phyloP scores from a whole-genome alignment of 2,888 invertebrate genomes.

The Drosophila koepferae region DNA sequence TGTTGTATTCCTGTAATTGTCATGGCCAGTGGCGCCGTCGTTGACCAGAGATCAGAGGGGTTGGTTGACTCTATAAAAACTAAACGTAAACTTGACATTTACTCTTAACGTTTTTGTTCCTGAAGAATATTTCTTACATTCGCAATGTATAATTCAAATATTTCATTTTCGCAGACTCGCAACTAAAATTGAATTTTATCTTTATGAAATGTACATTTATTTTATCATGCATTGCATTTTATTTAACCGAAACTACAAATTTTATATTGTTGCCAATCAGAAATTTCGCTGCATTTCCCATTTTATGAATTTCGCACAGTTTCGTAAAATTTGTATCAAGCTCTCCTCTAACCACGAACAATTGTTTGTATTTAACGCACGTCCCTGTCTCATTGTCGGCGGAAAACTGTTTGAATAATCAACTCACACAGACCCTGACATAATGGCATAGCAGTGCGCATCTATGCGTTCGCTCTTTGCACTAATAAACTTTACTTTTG shows the following conservation, averaged over 20 bases:
- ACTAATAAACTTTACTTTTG: conserved; percentile 69
- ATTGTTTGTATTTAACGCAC: conserved; percentile 2
- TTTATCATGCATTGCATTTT: neutral
- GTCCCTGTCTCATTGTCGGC: conserved; percentile 25
- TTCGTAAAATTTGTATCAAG: neutral
- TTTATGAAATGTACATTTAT: neutral
- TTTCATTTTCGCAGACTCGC: too few relatives aligned
- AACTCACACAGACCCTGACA: conserved; percentile 37
- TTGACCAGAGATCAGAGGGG: conserved; percentile 6
- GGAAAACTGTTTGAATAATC: conserved; percentile 42
- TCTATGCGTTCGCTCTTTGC: conserved; percentile 25
- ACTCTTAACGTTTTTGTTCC: too few relatives aligned
- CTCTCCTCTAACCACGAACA: too few relatives aligned
- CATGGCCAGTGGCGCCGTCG: conserved; percentile 57
- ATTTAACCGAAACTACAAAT: neutral
- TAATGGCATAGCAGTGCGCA: conserved; percentile 19
- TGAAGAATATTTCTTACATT: too few relatives aligned
- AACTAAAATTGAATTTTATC: neutral
- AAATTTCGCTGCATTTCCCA: neutral
- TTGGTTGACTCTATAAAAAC: neutral
- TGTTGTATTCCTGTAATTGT: conserved; percentile 45
- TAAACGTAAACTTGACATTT: neutral
- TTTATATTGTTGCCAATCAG: neutral
- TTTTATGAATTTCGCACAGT: neutral
- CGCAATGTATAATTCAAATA: too few relatives aligned